Evolutionary conservation across 1,140 invertebrate genomes (phyloP).

Genomic region (Ceratina japonica): DNA sequence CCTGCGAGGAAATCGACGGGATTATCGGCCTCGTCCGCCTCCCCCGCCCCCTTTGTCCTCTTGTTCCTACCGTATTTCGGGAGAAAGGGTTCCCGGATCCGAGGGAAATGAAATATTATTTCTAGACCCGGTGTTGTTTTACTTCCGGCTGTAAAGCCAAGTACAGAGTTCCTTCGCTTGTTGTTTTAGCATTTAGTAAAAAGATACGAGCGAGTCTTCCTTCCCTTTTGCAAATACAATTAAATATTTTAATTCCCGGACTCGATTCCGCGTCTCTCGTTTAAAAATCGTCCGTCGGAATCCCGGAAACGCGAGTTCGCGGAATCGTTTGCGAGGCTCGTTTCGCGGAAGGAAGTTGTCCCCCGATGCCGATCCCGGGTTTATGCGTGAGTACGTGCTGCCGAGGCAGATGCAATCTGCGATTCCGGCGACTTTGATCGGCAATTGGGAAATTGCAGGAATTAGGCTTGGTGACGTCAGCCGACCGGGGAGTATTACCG

Average conservation of each 20-base stretch:
- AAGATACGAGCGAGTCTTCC: too few relatives aligned
- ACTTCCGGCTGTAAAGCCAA: too few relatives aligned
- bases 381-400: conserved; percentile 26
- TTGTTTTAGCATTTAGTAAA: too few relatives aligned
- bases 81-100: background rate
- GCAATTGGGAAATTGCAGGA: conserved; percentile 76
- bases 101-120: too few relatives aligned
- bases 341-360: conserved; percentile 23
- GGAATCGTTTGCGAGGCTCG: background rate
- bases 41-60: too few relatives aligned
- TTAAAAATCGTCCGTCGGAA: background rate
- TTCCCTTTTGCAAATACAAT: too few relatives aligned
- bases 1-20: conserved; percentile 23
- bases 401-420: conserved; percentile 66
- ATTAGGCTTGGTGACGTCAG: conserved; percentile 72
- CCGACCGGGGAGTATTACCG: conserved; percentile 66
- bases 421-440: conserved; percentile 73
- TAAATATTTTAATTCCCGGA: too few relatives aligned
- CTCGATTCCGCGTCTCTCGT: too few relatives aligned
- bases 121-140: too few relatives aligned
- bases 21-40: conserved; percentile 3
- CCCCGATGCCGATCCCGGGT: background rate
- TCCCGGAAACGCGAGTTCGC: background rate
- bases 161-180: too few relatives aligned
- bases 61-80: too few relatives aligned